Evolutionary conservation across 2,888 invertebrate species (phyloP).

Genomic region (Gonocerus acuteangulatus): DNA sequence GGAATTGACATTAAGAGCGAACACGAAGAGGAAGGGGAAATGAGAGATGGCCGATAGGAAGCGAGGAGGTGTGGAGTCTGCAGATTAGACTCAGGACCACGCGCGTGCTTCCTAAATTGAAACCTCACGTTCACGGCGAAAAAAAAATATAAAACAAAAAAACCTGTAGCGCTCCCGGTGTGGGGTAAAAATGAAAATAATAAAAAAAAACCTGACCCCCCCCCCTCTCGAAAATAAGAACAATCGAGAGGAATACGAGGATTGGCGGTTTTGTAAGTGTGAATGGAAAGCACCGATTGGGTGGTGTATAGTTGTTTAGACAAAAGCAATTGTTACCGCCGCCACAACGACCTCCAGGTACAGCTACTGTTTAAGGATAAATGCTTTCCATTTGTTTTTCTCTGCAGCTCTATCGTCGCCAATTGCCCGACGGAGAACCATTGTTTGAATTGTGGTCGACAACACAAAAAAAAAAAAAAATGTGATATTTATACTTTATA

Average conservation of each 20-base stretch:
- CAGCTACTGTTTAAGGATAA: conserved; percentile 28
- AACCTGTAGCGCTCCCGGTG: too few species aligned
- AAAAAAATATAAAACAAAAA: background rate
- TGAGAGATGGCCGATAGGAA: background rate
- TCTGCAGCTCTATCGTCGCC: background rate
- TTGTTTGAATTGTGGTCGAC: conserved; percentile 22
- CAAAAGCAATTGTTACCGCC: conserved; percentile 17
- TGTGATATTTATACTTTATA: conserved; percentile 25
- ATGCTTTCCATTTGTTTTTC: conserved; percentile 28
- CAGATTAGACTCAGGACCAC: background rate
- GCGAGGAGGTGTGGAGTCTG: conserved; percentile 3
- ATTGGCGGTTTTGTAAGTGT: conserved; percentile 19
- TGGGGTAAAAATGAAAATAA: conserved; percentile 1
- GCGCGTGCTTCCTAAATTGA: conserved; percentile 2
- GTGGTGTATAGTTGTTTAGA: conserved; percentile 17
- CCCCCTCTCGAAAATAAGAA: conserved; percentile 18
- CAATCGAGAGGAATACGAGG: conserved; percentile 11
- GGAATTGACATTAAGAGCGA: too few species aligned
- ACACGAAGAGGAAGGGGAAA: too few species aligned
- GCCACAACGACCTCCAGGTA: background rate
- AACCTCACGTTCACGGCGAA: conserved; percentile 9
- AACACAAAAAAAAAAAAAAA: background rate
- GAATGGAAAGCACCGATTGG: background rate
- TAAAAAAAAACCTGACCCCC: conserved; percentile 6
- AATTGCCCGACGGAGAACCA: background rate